phyloP scores from a whole-genome alignment of 2,888 invertebrate species.

The Lysandra coridon region DNA sequence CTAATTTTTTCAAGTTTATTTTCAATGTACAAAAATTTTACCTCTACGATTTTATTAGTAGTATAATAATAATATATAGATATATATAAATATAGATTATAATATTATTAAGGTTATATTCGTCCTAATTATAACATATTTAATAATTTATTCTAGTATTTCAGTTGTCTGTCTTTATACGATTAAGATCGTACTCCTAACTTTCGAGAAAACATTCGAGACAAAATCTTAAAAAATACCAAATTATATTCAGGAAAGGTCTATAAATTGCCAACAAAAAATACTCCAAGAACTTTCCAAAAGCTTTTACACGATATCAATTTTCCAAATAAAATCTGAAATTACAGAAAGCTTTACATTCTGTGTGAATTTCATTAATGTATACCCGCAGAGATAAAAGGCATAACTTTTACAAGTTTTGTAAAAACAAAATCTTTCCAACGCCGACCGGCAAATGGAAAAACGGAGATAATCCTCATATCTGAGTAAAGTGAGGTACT shows the following conservation, averaged over 20 bases:
- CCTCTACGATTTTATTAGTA: too few species aligned
- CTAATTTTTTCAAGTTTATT: too few species aligned
- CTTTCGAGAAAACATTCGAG: neutral
- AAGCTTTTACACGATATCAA: slow-evolving; percentile 22
- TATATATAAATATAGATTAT: too few species aligned
- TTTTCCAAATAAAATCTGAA: slow-evolving; percentile 23
- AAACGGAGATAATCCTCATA: slow-evolving; percentile 47
- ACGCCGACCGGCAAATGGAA: slow-evolving; percentile 33
- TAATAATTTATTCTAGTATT: too few species aligned
- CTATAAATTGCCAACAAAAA: neutral
- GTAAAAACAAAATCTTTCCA: slow-evolving; percentile 32
- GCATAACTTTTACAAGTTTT: slow-evolving; percentile 33
- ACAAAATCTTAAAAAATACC: neutral
- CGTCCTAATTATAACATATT: too few species aligned
- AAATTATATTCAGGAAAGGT: neutral
- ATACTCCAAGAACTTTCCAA: slow-evolving; percentile 8
- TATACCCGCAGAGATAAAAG: slow-evolving; percentile 30
- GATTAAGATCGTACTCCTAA: neutral
- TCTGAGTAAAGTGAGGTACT: slow-evolving; percentile 50
- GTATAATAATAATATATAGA: too few species aligned
- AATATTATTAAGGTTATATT: too few species aligned
- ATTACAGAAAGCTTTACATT: slow-evolving; percentile 14
- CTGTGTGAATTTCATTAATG: slow-evolving; percentile 30
- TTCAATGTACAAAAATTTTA: too few species aligned
- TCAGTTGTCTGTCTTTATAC: neutral